These are phyloP conservation scores for Melanotaenia trifasciata DNA, from an alignment of 2,797 vertebrate genomes.

Conservation along the genomic window DNA sequence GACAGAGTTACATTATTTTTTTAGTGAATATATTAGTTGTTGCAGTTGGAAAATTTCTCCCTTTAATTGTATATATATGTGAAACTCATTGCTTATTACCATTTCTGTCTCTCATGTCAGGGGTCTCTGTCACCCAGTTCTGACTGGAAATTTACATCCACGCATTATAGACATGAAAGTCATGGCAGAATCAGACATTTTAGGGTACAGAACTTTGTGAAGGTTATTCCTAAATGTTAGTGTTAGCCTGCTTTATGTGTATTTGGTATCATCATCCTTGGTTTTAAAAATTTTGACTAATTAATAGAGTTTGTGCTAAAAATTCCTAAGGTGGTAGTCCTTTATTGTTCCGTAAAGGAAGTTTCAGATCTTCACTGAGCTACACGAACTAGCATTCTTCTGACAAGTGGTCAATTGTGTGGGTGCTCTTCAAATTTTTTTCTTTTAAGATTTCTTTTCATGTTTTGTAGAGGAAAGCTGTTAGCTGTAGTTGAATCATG, in stretches of 20 bases:
- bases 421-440: not conserved
- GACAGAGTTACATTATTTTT: not conserved
- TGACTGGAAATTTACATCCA: too few relatives aligned
- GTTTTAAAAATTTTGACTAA: not conserved
- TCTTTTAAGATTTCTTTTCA: not conserved
- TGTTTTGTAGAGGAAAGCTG: not conserved
- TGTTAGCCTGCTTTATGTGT: not conserved
- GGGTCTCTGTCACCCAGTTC: too few relatives aligned
- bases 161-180: too few relatives aligned
- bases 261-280: not conserved
- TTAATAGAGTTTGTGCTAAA: not conserved
- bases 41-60: not conserved
- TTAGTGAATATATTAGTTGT: too few relatives aligned
- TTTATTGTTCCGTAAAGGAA: not conserved
- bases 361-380: not conserved
- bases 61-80: not conserved
- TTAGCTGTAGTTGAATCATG: not conserved
- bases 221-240: not conserved
- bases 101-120: too few relatives aligned
- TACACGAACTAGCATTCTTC: not conserved
- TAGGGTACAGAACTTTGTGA: not conserved
- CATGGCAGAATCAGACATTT: too few relatives aligned
- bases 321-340: not conserved
- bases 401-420: not conserved
- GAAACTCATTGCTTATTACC: too few relatives aligned